Percentiles rank a stretch among this genome's conserved stretches.
Evolutionary conservation across 2,113 vertebrate genomes (phyloP).

Genomic region (Genyomyrus donnyi): DNA sequence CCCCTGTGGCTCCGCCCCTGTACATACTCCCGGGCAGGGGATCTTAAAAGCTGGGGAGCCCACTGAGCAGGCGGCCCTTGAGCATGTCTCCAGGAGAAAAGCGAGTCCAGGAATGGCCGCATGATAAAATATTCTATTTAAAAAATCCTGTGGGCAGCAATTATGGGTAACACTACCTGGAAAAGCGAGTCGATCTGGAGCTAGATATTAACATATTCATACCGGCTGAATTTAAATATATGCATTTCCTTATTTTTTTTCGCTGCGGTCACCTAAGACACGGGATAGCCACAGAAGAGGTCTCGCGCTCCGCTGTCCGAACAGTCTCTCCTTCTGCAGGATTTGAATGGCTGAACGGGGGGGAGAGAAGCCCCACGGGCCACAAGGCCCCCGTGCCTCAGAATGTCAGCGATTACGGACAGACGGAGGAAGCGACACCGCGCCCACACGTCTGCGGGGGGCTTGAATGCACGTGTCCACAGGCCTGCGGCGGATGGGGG

Average conservation of each 20-base stretch:
- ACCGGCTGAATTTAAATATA: conserved; percentile 45
- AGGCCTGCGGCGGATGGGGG: background rate
- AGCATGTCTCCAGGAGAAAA: background rate
- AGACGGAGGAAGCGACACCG: background rate
- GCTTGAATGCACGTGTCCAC: background rate
- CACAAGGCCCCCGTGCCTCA: background rate
- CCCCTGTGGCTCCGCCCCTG: background rate
- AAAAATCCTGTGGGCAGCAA: conserved; percentile 36
- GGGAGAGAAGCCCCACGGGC: background rate
- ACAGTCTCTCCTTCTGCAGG: conserved; percentile 36
- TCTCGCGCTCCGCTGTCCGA: conserved; percentile 47
- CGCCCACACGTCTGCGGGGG: background rate
- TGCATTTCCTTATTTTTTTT: conserved; percentile 26
- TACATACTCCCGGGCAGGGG: background rate
- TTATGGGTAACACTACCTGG: conserved; percentile 52
- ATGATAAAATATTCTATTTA: background rate
- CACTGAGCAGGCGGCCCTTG: background rate
- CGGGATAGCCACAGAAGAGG: conserved; percentile 30
- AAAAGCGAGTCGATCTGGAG: conserved; percentile 44
- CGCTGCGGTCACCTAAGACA: conserved; percentile 33
- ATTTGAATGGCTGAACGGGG: conserved; percentile 17
- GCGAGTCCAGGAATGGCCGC: background rate
- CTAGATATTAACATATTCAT: conserved; percentile 42
- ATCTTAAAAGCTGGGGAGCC: background rate
- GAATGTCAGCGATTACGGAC: background rate